Evolutionary conservation across 2,888 invertebrate species (phyloP).

Genomic region (Aporophyla lueneburgensis): DNA sequence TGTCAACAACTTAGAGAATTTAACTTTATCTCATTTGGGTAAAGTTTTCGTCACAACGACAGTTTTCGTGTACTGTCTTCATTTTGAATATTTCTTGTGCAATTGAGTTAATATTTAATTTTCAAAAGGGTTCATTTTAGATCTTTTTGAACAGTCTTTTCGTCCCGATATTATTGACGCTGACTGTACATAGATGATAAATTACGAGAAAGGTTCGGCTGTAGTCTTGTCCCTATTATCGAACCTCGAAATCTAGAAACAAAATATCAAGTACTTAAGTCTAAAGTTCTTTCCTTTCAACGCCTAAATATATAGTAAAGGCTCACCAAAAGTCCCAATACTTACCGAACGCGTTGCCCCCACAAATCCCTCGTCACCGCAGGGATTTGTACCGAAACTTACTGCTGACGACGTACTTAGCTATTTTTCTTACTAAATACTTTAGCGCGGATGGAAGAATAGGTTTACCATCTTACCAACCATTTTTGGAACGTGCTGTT

Average conservation of each 20-base stretch:
- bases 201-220: neutral
- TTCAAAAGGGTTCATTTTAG: too few species aligned
- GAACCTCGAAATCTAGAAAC: neutral
- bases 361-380: constrained; percentile 40
- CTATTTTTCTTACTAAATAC: constrained; percentile 52
- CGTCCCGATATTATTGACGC: too few species aligned
- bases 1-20: too few species aligned
- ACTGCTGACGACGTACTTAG: constrained; percentile 48
- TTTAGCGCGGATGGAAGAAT: constrained; percentile 21
- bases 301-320: neutral
- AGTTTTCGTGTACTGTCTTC: too few species aligned
- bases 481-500: too few species aligned
- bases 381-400: constrained; percentile 43
- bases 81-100: too few species aligned
- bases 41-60: too few species aligned
- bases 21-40: too few species aligned
- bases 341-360: constrained; percentile 32
- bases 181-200: neutral
- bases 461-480: constrained; percentile 22
- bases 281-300: neutral
- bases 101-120: too few species aligned
- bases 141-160: too few species aligned
- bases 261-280: neutral
- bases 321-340: constrained; percentile 6
- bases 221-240: neutral